Percentiles rank a stretch among this genome's conserved stretches.
Evolutionary conservation across 2,888 invertebrate genomes (phyloP).

Genomic region (Scaptomyza cyrtandrae): DNA sequence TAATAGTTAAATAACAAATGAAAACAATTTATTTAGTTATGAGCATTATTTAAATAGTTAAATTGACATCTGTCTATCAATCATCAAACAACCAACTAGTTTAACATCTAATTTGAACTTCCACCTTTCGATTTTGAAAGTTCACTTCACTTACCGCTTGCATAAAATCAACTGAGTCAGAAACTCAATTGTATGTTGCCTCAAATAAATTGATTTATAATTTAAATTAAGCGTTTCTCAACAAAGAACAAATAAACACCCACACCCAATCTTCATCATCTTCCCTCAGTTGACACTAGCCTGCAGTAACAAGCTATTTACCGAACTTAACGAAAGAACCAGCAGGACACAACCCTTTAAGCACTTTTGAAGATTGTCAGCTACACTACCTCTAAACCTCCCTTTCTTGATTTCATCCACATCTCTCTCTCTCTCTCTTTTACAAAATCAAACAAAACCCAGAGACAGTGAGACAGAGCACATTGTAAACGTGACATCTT

Average conservation of each 20-base stretch:
- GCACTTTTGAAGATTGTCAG: constrained; percentile 37
- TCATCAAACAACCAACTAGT: background rate
- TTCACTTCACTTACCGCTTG: background rate
- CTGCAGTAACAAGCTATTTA: constrained; percentile 40
- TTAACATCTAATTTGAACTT: background rate
- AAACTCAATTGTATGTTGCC: constrained; percentile 26
- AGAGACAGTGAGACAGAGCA: constrained; percentile 29
- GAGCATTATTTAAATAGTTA: background rate
- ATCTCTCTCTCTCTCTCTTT: background rate
- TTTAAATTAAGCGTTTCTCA: constrained; percentile 65
- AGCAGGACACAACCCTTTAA: constrained; percentile 55
- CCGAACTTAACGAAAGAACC: constrained; percentile 23
- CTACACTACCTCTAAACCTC: background rate
- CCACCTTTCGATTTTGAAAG: background rate
- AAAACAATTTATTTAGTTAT: background rate
- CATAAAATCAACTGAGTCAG: background rate
- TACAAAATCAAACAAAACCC: constrained; percentile 45
- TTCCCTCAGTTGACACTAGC: background rate
- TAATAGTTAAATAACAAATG: too few relatives aligned
- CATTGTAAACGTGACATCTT: constrained; percentile 57
- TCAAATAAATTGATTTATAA: constrained; percentile 62
- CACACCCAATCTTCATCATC: background rate
- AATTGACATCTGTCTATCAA: background rate
- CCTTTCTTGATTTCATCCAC: background rate
- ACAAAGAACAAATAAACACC: constrained; percentile 28